phyloP scores from a whole-genome alignment of 1,140 invertebrate species.

The Sycophaga agraensis region DNA sequence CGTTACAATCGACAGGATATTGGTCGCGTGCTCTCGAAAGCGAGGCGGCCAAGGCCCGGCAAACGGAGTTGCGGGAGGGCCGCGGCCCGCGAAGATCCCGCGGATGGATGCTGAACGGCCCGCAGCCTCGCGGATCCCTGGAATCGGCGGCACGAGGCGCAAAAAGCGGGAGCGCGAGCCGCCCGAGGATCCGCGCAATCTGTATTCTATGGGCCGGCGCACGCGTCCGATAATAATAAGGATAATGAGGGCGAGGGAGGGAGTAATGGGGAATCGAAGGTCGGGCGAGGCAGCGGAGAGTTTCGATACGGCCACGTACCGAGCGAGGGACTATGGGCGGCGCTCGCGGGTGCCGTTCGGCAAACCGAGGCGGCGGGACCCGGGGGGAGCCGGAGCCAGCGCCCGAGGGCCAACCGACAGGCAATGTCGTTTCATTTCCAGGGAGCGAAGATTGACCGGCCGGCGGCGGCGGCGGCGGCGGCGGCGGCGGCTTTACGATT shows the following conservation, averaged over 20 bases:
- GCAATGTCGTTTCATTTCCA: conserved; percentile 43
- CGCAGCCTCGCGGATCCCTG: no score
- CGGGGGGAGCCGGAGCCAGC: neutral
- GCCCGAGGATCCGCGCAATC: no score
- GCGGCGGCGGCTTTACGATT: conserved; percentile 45
- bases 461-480: conserved; percentile 32
- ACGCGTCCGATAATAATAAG: no score
- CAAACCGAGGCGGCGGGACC: neutral
- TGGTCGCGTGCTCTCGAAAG: no score
- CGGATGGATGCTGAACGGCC: no score
- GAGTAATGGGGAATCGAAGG: conserved; percentile 6
- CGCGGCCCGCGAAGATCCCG: no score
- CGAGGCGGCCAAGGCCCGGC: no score
- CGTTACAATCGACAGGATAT: no score
- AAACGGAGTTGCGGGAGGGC: no score
- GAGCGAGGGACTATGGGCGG: conserved; percentile 30
- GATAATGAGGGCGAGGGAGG: neutral
- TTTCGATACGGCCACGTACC: conserved; percentile 34
- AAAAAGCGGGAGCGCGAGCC: no score
- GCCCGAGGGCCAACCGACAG: neutral
- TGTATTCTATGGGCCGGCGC: no score
- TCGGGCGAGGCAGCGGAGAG: conserved; percentile 27
- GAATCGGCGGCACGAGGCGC: no score
- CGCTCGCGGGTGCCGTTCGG: neutral
- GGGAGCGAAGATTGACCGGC: conserved; percentile 44